Base-by-base conservation (phyloP, 2,113 vertebrate genomes). In the Cervus canadensis region DNA sequence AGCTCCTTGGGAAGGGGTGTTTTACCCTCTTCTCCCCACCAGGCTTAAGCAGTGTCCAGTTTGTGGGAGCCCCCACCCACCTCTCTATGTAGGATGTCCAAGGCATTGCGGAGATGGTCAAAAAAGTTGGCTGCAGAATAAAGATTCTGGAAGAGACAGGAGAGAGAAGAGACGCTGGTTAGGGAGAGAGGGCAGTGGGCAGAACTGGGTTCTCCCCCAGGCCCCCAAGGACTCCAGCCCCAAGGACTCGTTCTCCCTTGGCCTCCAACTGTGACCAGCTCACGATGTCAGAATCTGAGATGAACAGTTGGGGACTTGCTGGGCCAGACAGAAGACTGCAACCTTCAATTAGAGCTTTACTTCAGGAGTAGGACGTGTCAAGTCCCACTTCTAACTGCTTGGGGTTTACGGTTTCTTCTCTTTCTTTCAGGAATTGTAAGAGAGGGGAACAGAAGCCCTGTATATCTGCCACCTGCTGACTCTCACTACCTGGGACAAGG, bases 71-170 rank as follows among this genome's bases (percentile, higher is more conserved):
- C 86, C 0, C 6, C 7, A 98, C 98, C 92, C 98, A 99, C 99
- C 99, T 99, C 98, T 64, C 79, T 59, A 3, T 99, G 99, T 56
- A 99, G 99, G 81, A 99, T 97, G 96, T 99, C 99, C 98, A 99
- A 98, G 92, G 99, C 99, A 94, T 99, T 97, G 57, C 98, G 98
- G 97, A 99, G 98, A 91, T 98, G 99, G 36, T 9, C 54, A 26
- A 87, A 91, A 96, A 99, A 99, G 95, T 99, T 99, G 86, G 56
- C 97, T 96, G 99, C 91, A 85, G 99, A 99, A 98, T 99, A 99
- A 91, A 98, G 97, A 28, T 98, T 89, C 99, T 99, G 97, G 12
- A 95, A 93, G 76, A 98, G 97, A 94, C 4, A 93, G 43, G 88
- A 96, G 64, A 92, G 28, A 83, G n/a, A 71, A 62, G 40, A 87